Conservation (phyloP, 2,113 vertebrate genomes). For the Mesoclemmys tuberculata region DNA sequence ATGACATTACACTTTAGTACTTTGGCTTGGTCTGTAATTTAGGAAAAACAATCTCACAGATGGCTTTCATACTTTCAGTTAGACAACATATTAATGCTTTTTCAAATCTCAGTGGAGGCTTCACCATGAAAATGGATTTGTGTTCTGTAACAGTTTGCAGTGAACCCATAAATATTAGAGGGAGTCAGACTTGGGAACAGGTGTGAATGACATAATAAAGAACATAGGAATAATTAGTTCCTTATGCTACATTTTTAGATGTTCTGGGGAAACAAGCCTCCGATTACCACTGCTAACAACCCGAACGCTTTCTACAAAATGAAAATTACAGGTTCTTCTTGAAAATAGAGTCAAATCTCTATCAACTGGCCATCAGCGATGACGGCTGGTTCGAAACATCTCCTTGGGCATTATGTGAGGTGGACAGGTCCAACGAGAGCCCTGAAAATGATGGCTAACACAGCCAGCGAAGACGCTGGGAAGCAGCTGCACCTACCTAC, state of each 20-base stretch:
- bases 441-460: too few species aligned
- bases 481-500: too few species aligned
- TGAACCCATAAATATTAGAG: not conserved
- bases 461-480: too few species aligned
- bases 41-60: constrained; percentile 13
- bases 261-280: not conserved
- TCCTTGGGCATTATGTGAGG: too few species aligned
- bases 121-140: not conserved
- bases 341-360: not conserved
- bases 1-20: not conserved
- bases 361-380: too few species aligned
- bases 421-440: too few species aligned
- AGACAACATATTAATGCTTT: constrained; percentile 32
- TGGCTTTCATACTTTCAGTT: constrained; percentile 26
- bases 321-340: not conserved
- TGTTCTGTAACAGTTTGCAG: not conserved
- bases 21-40: not conserved
- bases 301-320: not conserved
- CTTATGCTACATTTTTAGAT: not conserved
- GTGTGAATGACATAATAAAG: not conserved
- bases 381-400: too few species aligned
- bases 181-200: not conserved
- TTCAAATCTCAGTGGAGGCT: constrained; percentile 9
- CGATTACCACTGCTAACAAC: not conserved
- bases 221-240: not conserved